A percentile compares a stretch with the other conserved stretches of the same genome.
phyloP scores from a whole-genome alignment of 2,888 invertebrate genomes.

The Dendrolimus houi region DNA sequence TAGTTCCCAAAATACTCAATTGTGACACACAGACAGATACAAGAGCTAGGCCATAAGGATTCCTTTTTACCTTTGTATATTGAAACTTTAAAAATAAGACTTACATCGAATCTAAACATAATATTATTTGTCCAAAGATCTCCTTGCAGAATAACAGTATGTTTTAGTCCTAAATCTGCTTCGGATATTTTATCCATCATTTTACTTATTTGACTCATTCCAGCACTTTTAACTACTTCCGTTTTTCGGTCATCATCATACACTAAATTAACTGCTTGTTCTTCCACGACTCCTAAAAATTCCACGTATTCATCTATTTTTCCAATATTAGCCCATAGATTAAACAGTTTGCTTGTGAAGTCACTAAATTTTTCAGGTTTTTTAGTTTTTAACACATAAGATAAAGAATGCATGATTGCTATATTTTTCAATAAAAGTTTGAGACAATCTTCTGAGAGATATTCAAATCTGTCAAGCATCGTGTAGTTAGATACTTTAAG shows the following conservation, averaged over 20 bases:
- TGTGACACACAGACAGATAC: too few relatives aligned
- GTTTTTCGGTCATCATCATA: not conserved
- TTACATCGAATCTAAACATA: conserved; percentile 31
- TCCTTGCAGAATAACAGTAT: conserved; percentile 33
- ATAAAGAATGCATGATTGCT: conserved; percentile 37
- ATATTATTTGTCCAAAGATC: conserved; percentile 45
- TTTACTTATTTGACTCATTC: not conserved
- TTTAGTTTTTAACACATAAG: conserved; percentile 29
- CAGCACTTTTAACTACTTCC: conserved; percentile 1
- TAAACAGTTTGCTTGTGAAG: conserved; percentile 14
- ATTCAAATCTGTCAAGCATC: conserved; percentile 30
- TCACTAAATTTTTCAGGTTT: conserved; percentile 25
- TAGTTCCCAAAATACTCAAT: too few relatives aligned
- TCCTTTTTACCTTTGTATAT: not conserved
- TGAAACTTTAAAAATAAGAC: conserved; percentile 3
- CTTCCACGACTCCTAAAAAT: conserved; percentile 1
- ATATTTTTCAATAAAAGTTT: conserved; percentile 30
- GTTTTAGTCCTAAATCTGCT: conserved; percentile 17
- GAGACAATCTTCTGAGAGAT: conserved; percentile 26
- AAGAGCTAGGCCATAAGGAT: too few relatives aligned
- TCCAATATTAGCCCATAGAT: conserved; percentile 11
- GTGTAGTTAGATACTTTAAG: conserved; percentile 21
- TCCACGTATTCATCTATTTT: not conserved
- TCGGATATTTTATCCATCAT: not conserved
- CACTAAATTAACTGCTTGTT: not conserved